Base-by-base conservation (phyloP, 2,888 invertebrate species). In the Ditylenchus weischeri region DNA sequence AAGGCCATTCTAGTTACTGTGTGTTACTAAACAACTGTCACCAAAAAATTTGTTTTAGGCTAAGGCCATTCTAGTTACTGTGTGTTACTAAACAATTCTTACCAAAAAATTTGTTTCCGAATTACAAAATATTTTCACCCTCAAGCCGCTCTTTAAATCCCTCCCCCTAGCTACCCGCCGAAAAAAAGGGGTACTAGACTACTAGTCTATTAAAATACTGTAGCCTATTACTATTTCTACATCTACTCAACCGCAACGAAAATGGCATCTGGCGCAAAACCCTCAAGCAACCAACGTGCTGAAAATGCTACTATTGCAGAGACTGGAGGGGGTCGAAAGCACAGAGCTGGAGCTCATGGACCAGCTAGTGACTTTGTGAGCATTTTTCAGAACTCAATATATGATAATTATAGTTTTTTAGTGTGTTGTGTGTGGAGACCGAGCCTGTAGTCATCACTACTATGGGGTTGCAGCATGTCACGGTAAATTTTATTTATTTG, bases 391-490 rank as follows among this genome's bases (percentile, higher is more conserved):
- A 50, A 6, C n/a, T 0, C 18, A 15, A 13, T 21, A 21, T 43
- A 43, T 43, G n/a, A 48, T 18, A n/a, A 64, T 21, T 13, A 10
- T 13, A 15, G 10, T 49, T 54, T n/a, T 1, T 76, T 69, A 79
- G 78, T 79, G 79, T 72, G 79, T 78, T 50, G 78, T 79, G 51
- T 79, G 79, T 64, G 79, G 79, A 47, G 79, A 79, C 65, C 76
- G 79, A 36, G 79, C 79, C 21, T 79, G 79, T 65, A 76, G 74
- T 57, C 79, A 79, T 66, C 78, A 78, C 72, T 79, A 79, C 70
- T 79, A 79, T 72, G 79, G 79, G 54, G 79, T 79, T 43, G 77
- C 79, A 48, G 77, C 79, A 29, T 79, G 79, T 57, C 79, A 79
- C 66, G 79, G 78, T 63, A 68, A 51, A 43, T 57, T 35, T 69